Evolutionary conservation across 1,140 invertebrate species (phyloP).

Genomic region (Bombus fervidus): DNA sequence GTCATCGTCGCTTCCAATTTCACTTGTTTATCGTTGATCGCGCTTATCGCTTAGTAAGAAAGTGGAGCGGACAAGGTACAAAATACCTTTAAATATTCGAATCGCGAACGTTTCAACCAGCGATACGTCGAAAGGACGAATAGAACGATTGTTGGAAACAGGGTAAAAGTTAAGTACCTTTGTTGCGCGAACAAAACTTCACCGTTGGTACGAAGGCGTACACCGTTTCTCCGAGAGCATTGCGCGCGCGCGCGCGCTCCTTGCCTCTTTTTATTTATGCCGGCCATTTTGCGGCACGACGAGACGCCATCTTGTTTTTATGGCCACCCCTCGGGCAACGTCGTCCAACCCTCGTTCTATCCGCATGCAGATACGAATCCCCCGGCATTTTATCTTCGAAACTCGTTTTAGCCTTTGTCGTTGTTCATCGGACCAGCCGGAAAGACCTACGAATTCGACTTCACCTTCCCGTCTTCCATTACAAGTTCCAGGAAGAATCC

Average conservation of each 20-base stretch:
- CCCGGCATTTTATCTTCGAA: slow-evolving; percentile 36
- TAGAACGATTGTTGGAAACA: neutral
- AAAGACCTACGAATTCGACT: slow-evolving; percentile 24
- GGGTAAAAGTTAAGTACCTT: neutral
- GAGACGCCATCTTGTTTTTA: slow-evolving; percentile 79
- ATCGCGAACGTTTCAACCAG: too few relatives aligned
- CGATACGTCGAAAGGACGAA: neutral
- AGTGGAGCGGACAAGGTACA: neutral
- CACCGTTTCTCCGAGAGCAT: slow-evolving; percentile 26
- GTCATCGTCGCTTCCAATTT: neutral
- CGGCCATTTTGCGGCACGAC: slow-evolving; percentile 75
- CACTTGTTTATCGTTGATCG: neutral
- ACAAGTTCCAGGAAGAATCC: slow-evolving; percentile 8
- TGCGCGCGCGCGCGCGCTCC: slow-evolving; percentile 37
- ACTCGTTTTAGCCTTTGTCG: slow-evolving; percentile 18
- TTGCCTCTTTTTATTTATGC: slow-evolving; percentile 74
- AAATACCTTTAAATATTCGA: neutral
- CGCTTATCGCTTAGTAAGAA: neutral
- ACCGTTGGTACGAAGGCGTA: slow-evolving; percentile 12
- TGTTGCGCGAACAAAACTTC: slow-evolving; percentile 5
- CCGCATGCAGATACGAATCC: slow-evolving; percentile 42
- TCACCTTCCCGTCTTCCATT: neutral
- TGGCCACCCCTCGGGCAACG: slow-evolving; percentile 60
- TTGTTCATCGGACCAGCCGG: slow-evolving; percentile 14
- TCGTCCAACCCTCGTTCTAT: slow-evolving; percentile 54